phyloP scores from a whole-genome alignment of 2,888 invertebrate genomes.

The Pyrrhia umbra region DNA sequence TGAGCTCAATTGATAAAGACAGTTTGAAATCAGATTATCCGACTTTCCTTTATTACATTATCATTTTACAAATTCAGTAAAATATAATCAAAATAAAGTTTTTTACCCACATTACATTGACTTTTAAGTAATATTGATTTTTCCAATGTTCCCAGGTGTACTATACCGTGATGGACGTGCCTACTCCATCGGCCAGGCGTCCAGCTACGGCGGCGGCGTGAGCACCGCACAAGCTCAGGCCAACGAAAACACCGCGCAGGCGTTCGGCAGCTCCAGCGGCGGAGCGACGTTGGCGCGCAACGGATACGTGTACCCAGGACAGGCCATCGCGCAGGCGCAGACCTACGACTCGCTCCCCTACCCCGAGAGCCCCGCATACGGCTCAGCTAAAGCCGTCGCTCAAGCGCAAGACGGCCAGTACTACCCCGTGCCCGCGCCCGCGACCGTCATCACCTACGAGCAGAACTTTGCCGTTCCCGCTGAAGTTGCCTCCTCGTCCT shows the following conservation, averaged over 20 bases:
- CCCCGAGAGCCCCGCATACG: conserved; percentile 47
- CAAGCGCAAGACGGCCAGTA: conserved; percentile 66
- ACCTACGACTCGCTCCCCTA: conserved; percentile 28
- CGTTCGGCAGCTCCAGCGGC: conserved; percentile 48
- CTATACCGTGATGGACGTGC: conserved; percentile 80
- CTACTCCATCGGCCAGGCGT: conserved; percentile 76
- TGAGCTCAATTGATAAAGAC: conserved; percentile 64
- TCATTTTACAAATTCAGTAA: conserved; percentile 84
- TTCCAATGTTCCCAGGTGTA: conserved; percentile 67
- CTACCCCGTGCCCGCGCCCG: conserved; percentile 78
- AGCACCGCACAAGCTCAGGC: conserved; percentile 75
- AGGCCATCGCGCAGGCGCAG: conserved; percentile 69
- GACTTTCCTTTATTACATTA: conserved; percentile 22
- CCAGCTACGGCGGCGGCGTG: conserved; percentile 71
- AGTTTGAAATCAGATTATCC: not conserved
- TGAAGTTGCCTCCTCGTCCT: conserved; percentile 69
- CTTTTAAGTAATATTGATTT: conserved; percentile 46
- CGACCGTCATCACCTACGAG: conserved; percentile 79
- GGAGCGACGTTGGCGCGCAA: conserved; percentile 67
- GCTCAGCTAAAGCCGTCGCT: conserved; percentile 62
- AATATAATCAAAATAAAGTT: conserved; percentile 81
- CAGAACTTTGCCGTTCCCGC: conserved; percentile 74
- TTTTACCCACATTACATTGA: conserved; percentile 78
- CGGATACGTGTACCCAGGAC: conserved; percentile 71
- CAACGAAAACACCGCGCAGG: conserved; percentile 66